Evolutionary conservation across 2,113 vertebrate genomes (phyloP).

Genomic region (Ciconia stormi): DNA sequence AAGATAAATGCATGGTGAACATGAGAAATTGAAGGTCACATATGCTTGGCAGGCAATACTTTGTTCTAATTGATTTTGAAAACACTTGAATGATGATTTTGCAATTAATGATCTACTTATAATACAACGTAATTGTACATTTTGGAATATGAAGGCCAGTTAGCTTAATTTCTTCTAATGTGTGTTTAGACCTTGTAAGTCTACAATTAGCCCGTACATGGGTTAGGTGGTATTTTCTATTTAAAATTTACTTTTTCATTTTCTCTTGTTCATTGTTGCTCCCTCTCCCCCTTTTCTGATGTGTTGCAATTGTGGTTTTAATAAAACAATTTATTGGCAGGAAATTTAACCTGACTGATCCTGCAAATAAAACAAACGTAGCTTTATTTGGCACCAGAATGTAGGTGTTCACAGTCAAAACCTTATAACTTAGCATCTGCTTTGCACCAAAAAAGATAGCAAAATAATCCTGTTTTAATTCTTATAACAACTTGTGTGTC

Average conservation of each 20-base stretch:
- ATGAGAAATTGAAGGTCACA: not conserved
- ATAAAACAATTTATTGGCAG: not conserved
- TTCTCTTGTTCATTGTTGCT: not conserved
- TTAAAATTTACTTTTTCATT: not conserved
- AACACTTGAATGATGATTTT: not conserved
- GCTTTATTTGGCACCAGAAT: not conserved
- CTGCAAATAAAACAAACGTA: not conserved
- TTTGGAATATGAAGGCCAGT: not conserved
- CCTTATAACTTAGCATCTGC: not conserved
- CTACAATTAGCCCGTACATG: not conserved
- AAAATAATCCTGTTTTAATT: not conserved
- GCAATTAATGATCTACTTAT: not conserved
- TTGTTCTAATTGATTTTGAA: slow-evolving; percentile 23
- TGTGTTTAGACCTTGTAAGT: not conserved
- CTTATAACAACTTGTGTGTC: not conserved
- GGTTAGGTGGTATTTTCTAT: not conserved
- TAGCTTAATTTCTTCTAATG: not conserved
- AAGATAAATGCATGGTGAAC: not conserved
- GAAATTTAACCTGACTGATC: not conserved
- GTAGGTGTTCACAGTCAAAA: not conserved
- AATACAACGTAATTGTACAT: not conserved
- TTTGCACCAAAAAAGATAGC: not conserved
- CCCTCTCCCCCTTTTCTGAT: not conserved
- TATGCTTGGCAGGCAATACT: not conserved
- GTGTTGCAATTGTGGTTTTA: not conserved